These are phyloP conservation scores for Trogon melanurus DNA, from an alignment of 2,113 vertebrate genomes.

Conservation along the genomic window DNA sequence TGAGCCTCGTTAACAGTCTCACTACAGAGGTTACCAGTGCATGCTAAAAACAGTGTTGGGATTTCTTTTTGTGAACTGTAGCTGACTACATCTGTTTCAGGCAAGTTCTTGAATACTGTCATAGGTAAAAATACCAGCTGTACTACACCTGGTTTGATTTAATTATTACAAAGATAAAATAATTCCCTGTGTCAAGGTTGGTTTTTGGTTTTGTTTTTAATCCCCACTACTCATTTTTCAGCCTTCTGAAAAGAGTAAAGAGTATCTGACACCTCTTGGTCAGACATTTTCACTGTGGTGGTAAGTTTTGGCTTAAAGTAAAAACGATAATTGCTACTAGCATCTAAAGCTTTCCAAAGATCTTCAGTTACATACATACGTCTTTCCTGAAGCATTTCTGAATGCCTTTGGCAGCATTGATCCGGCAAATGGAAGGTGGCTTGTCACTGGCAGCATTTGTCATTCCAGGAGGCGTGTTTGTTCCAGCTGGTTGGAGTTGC, in stretches of 20 bases:
- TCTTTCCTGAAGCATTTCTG: neutral
- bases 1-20: neutral
- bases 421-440: neutral
- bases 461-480: neutral
- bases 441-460: neutral
- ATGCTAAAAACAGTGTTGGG: neutral
- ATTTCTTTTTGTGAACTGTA: neutral
- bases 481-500: neutral
- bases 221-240: neutral
- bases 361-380: neutral
- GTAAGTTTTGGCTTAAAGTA: neutral
- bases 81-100: neutral
- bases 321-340: neutral
- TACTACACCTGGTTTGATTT: neutral
- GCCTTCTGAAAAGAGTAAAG: neutral
- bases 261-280: neutral
- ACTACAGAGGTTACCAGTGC: neutral
- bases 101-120: neutral
- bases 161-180: neutral
- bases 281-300: neutral
- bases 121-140: neutral
- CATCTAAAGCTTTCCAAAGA: neutral
- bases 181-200: neutral
- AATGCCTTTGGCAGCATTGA: neutral
- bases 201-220: neutral